Evolutionary conservation across 1,140 invertebrate species (phyloP), one percentile per base, ranked within the genome.

Genomic region (Calycopis cecrops): DNA sequence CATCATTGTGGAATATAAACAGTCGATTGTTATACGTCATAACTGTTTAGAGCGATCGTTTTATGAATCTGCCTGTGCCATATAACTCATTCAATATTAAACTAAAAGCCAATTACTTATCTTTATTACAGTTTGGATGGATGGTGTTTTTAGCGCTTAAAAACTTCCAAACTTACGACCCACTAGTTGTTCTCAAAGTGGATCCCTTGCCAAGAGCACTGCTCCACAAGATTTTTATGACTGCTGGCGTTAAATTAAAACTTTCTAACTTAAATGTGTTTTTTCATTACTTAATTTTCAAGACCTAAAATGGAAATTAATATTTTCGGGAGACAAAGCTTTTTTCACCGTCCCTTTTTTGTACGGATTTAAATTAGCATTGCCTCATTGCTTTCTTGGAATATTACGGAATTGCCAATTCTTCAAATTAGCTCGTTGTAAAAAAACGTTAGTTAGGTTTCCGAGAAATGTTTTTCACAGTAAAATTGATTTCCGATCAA

Each of bases 81-180:
- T 59, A 59, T 59, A 59, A 53, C 53, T 50, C 52, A 59, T 59
- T 37, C 37, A 51, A 59, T 55, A 35, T 40, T 18, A 21, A 49
- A 53, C 35, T 48, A 44, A 47, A 35, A 56, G 54, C 49, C 54
- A 52, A 55, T 56, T 60, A 61, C 59, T 60, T 61, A 61, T 61
- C 54, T 61, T 53, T 57, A 61, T 61, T 57, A 56, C 59, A 42
- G 16, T 56, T 53, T 34, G 35, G 54, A 61, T 53, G 59, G 51
- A 57, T 56, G 59, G 44, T 56, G 44, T 56, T 61, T 52, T 61
- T 56, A 61, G 54, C 28, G 50, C 37, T 53, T 21, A 49, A 63
- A n/a, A 28, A 63, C 44, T 64, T 60, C 50, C 42, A 55, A 64
- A 60, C 55, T 64, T 60, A 53, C 52, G 62, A 48, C 50, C 55